Evolutionary conservation across 2,888 invertebrate genomes (phyloP), one percentile per base, ranked within the genome.

Genomic region (Latheticus oryzae): DNA sequence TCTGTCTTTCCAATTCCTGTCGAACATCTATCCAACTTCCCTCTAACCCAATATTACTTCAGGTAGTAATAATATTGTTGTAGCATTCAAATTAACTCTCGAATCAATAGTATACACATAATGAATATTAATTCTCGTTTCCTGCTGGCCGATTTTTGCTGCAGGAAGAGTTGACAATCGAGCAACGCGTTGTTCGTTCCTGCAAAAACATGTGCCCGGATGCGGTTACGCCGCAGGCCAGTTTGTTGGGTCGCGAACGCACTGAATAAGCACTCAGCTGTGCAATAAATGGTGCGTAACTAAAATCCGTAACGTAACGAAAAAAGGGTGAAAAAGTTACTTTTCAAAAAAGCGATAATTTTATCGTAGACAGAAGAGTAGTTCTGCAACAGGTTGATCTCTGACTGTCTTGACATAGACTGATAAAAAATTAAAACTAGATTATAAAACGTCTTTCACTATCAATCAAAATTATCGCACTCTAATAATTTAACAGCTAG

Each of bases 121-220:
- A 48, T 50, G 50, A 50, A 50, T 50, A 50, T 38, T 50, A 28
- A 50, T 50, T 21, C 13, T 2, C 1, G 28, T 50, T 50, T 50
- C 30, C 15, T 12, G 51, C 24, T 40, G 8, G n/a, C n/a, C 16
- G 38, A 51, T 51, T 51, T 51, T 51, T 51, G 30, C 53, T 42
- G 63, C 58, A 56, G 53, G 57, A 61, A 60, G 60, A n/a, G n/a
- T 51, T 58, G 63, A 63, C 48, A 55, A 38, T 42, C 54, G 52
- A 45, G 47, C 57, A 54, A 42, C 53, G 50, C 28, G 53, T 58
- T 66, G 60, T 62, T 63, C 28, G 53, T 58, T 66, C 60, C 62
- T 63, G 69, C 64, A 73, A 73, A 72, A 73, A 73, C 73, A 70
- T 72, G 69, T 70, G 71, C 71, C 70, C 71, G 73, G 73, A 73